Conservation (phyloP, 2,888 invertebrate genomes). For the Macrostomum cliftonense region DNA sequence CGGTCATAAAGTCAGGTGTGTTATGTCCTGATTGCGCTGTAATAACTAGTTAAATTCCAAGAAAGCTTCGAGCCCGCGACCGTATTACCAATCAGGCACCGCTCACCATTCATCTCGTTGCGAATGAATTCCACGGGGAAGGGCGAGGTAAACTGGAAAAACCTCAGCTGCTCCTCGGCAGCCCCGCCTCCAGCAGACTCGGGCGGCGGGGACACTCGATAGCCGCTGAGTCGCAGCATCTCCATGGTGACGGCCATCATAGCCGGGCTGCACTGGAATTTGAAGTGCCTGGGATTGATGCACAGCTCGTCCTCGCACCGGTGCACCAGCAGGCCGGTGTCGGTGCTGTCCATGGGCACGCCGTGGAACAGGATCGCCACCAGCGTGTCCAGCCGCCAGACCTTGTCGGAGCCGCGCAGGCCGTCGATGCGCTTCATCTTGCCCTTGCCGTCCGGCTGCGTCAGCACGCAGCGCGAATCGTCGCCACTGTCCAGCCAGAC, state of each 20-base stretch:
- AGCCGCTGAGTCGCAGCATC: constrained; percentile 6
- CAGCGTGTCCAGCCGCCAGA: constrained; percentile 10
- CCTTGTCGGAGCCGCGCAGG: constrained; percentile 12
- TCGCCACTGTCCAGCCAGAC: constrained; percentile 4
- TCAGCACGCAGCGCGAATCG: constrained; percentile 6
- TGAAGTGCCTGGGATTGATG: constrained; percentile 9
- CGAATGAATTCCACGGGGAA: too few relatives aligned
- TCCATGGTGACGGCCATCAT: constrained; percentile 9
- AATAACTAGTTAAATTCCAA: too few relatives aligned
- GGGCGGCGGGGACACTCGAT: neutral
- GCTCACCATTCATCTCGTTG: too few relatives aligned
- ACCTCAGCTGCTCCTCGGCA: too few relatives aligned
- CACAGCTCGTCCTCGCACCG: constrained; percentile 10
- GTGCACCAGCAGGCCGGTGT: constrained; percentile 10
- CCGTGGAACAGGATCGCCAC: constrained; percentile 11
- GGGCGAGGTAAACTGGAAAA: too few relatives aligned
- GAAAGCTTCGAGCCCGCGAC: too few relatives aligned
- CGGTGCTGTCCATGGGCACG: constrained; percentile 10
- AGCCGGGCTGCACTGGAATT: constrained; percentile 10
- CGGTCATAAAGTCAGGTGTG: too few relatives aligned
- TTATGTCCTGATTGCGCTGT: too few relatives aligned
- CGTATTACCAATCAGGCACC: too few relatives aligned
- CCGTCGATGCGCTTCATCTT: constrained; percentile 11
- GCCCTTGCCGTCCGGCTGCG: constrained; percentile 11
- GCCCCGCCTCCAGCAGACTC: too few relatives aligned